phyloP scores from a whole-genome alignment of 1,140 invertebrate species.

The Aphidius ervi region DNA sequence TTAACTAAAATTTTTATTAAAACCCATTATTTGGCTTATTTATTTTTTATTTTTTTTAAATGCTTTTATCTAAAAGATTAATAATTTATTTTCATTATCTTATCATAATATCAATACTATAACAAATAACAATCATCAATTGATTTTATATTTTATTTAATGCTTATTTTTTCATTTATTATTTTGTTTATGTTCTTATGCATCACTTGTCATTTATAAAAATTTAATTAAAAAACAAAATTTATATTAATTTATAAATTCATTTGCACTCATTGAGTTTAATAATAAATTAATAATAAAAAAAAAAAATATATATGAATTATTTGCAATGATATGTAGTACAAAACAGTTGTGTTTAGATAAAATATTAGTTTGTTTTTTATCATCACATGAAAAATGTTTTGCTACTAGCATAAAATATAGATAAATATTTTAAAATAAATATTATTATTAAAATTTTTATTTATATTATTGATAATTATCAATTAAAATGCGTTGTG shows the following conservation, averaged over 20 bases:
- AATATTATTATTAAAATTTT: background rate
- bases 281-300: background rate
- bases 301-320: background rate
- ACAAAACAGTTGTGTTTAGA: no score
- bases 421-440: background rate
- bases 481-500: constrained; percentile 8
- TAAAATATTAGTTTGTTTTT: no score
- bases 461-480: background rate
- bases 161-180: constrained; percentile 17
- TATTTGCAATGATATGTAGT: background rate
- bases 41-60: constrained; percentile 23
- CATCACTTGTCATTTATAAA: constrained; percentile 2
- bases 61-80: no score
- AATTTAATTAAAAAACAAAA: background rate
- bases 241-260: background rate
- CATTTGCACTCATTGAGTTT: background rate
- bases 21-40: constrained; percentile 29
- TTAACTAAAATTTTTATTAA: constrained; percentile 12
- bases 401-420: no score
- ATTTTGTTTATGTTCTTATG: constrained; percentile 9
- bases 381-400: no score
- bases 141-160: constrained; percentile 8
- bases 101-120: background rate
- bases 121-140: background rate
- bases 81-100: constrained; percentile 6